Conservation (phyloP, 2,797 vertebrate genomes). For the Eurystomus glaucurus region DNA sequence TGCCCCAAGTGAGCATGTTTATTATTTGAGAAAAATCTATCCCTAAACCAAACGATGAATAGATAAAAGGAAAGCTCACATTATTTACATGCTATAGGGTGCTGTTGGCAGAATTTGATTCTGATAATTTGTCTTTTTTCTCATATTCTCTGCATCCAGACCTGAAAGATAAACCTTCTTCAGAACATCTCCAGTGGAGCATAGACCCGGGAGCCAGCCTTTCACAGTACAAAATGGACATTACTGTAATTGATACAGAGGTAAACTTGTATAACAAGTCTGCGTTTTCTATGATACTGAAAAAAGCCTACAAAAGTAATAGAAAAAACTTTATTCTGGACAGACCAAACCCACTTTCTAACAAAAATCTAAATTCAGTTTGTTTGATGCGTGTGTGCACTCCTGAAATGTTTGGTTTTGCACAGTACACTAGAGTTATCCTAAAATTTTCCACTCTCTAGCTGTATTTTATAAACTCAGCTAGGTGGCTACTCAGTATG, state of each 20-base stretch:
- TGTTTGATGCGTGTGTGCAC: neutral
- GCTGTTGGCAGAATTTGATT: neutral
- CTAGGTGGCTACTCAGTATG: neutral
- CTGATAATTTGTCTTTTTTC: neutral
- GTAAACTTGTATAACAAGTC: slow-evolving; percentile 65
- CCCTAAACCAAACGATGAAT: neutral
- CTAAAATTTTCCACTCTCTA: neutral
- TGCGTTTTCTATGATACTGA: neutral
- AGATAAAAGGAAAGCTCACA: neutral
- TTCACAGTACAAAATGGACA: slow-evolving; percentile 87
- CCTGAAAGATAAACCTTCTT: slow-evolving; percentile 69
- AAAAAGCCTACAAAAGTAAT: neutral
- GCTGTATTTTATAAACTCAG: neutral
- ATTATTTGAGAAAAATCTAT: neutral
- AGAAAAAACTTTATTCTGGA: neutral
- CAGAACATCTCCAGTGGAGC: slow-evolving; percentile 92
- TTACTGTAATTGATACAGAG: slow-evolving; percentile 83
- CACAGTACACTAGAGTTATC: neutral
- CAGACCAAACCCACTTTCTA: neutral
- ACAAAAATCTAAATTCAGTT: neutral
- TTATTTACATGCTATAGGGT: neutral
- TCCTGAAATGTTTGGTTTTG: neutral
- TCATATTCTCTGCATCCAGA: slow-evolving; percentile 44
- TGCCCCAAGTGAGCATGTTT: neutral
- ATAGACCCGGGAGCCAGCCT: slow-evolving; percentile 91